Base-by-base conservation (phyloP, 2,888 invertebrate genomes). In the Andrena dorsata region DNA sequence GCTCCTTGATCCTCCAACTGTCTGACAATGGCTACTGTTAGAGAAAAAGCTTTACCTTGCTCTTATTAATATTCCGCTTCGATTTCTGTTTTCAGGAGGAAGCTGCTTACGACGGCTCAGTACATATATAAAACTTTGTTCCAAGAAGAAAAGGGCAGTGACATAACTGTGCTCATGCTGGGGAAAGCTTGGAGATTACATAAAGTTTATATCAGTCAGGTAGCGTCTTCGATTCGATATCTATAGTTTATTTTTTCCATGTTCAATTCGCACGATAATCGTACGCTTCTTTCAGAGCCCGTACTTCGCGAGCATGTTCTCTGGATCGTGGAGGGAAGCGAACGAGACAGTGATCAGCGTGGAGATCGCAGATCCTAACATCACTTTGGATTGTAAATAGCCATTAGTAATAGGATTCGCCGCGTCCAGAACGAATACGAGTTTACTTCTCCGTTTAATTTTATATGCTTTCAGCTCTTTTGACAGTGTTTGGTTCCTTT, bases 241-340 rank as follows among this genome's bases (percentile, higher is more conserved):
- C 0, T 32, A 32, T 28, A 49, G 32, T 10, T 20, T 47, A 16
- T 1, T 16, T 2, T 2, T 20, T 51, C 6, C 23, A 16, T 51
- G 2, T 47, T 28, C 20, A 13, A 64, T 20, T 8, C 28, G 7
- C 47, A n/a, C 20, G 10, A 49, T 2, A 63, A 28, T 75, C 5
- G 6, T 56, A 13, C 1, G 4, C 28, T 69, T 93, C 60, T 93
- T 94, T 58, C 93, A 96, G 95, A 97, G 97, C 90, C 96, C 96
- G 0, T 97, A 97, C 92, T 97, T 97, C 93, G 95, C 96, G 13
- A 96, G 97, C 90, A 97, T 97, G 97, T 97, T 97, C 93, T 96
- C 96, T 89, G 97, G 97, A 4, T 95, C 96, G 2, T 97, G 97
- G 97, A 95, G 95, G 88, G 97, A 97, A 93, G 95, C 96, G 0